Conservation (phyloP, 2,113 vertebrate species). For the Anas platyrhynchos region DNA sequence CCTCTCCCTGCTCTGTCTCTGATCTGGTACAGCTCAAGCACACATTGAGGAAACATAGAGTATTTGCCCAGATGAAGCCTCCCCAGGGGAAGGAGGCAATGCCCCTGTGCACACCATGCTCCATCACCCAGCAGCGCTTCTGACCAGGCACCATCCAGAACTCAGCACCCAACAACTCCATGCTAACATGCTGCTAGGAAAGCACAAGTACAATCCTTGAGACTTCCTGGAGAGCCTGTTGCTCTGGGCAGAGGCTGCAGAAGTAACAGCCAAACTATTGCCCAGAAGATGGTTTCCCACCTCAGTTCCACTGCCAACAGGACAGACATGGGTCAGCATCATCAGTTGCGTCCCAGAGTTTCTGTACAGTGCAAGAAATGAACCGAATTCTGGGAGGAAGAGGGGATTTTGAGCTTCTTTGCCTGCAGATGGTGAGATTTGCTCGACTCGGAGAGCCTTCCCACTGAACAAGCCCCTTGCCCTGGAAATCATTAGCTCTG, state of each 20-base stretch:
- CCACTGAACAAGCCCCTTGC: not conserved
- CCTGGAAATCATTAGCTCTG: not conserved
- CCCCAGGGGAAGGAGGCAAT: too few species aligned
- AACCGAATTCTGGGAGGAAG: not conserved
- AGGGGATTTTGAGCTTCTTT: not conserved
- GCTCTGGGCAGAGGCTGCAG: not conserved
- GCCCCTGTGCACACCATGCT: not conserved
- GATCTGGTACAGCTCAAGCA: not conserved
- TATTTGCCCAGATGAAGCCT: not conserved
- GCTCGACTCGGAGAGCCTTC: not conserved
- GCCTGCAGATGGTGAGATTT: not conserved
- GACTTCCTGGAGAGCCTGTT: not conserved
- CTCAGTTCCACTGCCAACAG: too few species aligned
- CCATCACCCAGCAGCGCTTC: not conserved
- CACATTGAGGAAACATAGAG: fast-evolving
- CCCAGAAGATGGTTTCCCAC: too few species aligned
- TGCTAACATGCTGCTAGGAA: not conserved
- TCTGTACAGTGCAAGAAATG: not conserved
- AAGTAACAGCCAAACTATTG: not conserved
- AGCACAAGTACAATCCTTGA: not conserved
- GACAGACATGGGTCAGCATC: not conserved
- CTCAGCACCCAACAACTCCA: not conserved
- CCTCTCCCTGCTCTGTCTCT: not conserved
- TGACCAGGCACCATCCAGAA: not conserved
- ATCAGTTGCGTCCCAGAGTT: not conserved